Evolutionary conservation across 1,140 invertebrate genomes (phyloP).

Genomic region (Saccostrea cuccullata): DNA sequence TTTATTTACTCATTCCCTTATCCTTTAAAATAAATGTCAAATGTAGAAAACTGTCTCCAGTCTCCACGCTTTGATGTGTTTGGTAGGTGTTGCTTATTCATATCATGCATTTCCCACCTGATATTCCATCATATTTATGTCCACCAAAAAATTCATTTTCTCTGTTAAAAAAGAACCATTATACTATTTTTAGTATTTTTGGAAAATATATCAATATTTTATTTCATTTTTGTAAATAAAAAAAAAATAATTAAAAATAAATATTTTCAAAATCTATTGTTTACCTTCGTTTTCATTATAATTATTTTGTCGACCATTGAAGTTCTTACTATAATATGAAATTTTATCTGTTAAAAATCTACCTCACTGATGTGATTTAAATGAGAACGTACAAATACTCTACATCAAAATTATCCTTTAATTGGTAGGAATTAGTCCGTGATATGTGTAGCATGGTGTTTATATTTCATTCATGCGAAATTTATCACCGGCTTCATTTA

Average conservation of each 20-base stretch:
- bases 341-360: neutral
- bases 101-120: no score
- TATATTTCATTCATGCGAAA: conserved; percentile 31
- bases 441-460: conserved; percentile 22
- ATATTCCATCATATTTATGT: no score
- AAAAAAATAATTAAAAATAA: neutral
- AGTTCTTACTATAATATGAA: neutral
- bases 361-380: neutral
- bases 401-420: conserved; percentile 6
- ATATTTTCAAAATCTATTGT: neutral
- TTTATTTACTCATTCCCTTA: neutral
- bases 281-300: neutral
- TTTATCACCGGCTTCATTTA: conserved; percentile 17
- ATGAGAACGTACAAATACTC: neutral
- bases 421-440: conserved; percentile 3
- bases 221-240: no score
- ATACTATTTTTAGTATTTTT: no score
- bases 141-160: no score
- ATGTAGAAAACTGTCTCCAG: neutral
- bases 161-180: no score
- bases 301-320: neutral
- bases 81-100: no score
- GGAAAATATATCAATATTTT: no score
- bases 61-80: neutral
- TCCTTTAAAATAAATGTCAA: neutral